Evolutionary conservation across 1,140 invertebrate species (phyloP).

Genomic region (Zelostemma sp.): DNA sequence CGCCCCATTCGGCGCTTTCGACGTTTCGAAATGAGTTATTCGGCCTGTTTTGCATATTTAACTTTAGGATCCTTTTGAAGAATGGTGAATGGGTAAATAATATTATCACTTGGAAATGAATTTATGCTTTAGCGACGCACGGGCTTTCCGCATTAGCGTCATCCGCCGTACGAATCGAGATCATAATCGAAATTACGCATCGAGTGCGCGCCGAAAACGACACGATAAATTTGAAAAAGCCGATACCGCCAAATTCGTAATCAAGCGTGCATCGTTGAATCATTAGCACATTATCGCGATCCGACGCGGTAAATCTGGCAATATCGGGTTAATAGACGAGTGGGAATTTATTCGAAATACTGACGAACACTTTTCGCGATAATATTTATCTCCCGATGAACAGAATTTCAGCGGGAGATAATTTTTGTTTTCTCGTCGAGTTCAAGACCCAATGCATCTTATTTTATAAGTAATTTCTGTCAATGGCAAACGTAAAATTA

Average conservation of each 20-base stretch:
- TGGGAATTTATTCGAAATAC: not conserved
- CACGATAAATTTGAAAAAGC: conserved; percentile 46
- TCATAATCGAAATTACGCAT: conserved; percentile 47
- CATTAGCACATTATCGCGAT: conserved; percentile 43
- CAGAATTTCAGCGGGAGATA: no score
- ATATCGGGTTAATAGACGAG: conserved; percentile 17
- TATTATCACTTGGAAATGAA: conserved; percentile 28
- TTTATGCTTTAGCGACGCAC: conserved; percentile 29
- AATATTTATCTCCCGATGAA: no score
- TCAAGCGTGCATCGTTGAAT: conserved; percentile 24
- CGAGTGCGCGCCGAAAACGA: conserved; percentile 27
- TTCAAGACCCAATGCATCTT: no score
- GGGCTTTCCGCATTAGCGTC: conserved; percentile 33
- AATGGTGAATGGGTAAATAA: conserved; percentile 3
- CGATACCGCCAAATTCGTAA: conserved; percentile 40
- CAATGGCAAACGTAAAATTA: conserved; percentile 2
- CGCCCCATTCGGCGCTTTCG: no score
- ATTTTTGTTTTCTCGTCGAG: not conserved
- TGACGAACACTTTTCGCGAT: not conserved
- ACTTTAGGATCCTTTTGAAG: no score
- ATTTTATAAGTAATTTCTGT: no score
- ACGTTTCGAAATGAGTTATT: no score
- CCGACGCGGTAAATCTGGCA: conserved; percentile 18
- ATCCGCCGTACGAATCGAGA: conserved; percentile 32
- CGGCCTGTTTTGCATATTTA: no score